A percentile compares a stretch with the other conserved stretches of the same genome.
phyloP scores from a whole-genome alignment of 2,888 invertebrate genomes.

The Pecten maximus region DNA sequence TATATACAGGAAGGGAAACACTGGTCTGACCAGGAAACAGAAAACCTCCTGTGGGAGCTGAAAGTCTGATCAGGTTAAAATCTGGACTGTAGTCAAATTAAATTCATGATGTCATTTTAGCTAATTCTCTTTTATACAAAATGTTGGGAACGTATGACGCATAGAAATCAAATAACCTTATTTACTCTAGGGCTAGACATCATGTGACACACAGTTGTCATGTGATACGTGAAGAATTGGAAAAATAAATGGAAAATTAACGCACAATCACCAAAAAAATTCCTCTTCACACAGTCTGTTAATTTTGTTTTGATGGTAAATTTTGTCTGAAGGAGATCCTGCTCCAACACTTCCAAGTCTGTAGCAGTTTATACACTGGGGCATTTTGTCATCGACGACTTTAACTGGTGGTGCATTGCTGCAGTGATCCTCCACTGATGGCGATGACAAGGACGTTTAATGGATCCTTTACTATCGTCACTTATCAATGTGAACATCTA shows the following conservation, averaged over 20 bases:
- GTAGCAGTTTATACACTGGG: background rate
- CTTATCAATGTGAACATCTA: background rate
- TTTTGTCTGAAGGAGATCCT: background rate
- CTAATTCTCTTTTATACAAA: background rate
- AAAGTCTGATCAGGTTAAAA: background rate
- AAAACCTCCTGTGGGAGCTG: background rate
- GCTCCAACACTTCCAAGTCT: background rate
- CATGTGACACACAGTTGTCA: background rate
- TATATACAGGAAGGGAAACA: background rate
- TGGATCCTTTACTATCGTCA: background rate
- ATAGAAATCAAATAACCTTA: slow-evolving; percentile 15
- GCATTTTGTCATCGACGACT: background rate
- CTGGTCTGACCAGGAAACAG: background rate
- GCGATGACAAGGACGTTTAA: background rate
- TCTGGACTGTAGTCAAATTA: background rate
- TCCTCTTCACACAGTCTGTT: background rate
- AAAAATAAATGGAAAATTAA: slow-evolving; percentile 23
- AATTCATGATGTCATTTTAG: background rate
- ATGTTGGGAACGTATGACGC: background rate
- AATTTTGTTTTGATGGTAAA: slow-evolving; percentile 21
- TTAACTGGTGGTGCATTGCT: background rate
- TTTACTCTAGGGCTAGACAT: background rate
- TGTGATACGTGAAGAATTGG: background rate
- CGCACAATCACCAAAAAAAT: background rate
- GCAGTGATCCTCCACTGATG: background rate